Percentiles rank a stretch among this genome's conserved stretches.
These are phyloP conservation scores for Poeciliopsis infans DNA, from an alignment of 2,797 vertebrate genomes.

Conservation along the genomic window DNA sequence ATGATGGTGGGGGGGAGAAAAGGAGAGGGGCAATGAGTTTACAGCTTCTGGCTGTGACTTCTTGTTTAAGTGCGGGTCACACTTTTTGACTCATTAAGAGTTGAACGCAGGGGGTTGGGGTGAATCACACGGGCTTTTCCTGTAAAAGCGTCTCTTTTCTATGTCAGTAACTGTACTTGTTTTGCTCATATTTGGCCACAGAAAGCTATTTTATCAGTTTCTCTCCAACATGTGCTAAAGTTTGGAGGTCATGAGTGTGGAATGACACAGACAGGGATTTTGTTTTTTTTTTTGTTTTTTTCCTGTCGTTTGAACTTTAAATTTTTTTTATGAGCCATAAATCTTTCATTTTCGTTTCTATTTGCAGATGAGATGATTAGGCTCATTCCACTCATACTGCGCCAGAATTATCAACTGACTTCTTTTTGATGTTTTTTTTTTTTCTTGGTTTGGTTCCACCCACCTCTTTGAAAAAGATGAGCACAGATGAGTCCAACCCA, in stretches of 20 bases:
- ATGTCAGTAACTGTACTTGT: conserved; percentile 50
- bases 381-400: conserved; percentile 60
- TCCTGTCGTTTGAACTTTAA: conserved; percentile 71
- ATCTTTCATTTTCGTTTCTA: conserved; percentile 71
- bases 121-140: conserved; percentile 75
- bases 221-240: conserved; percentile 66
- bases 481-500: conserved; percentile 74
- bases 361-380: conserved; percentile 72
- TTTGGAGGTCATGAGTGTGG: conserved; percentile 67
- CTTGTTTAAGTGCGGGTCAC: conserved; percentile 80
- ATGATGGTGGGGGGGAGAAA: conserved; percentile 29
- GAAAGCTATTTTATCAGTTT: conserved; percentile 52
- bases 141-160: conserved; percentile 72
- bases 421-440: conserved; percentile 69
- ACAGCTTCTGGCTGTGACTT: conserved; percentile 80
- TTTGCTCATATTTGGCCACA: conserved; percentile 65
- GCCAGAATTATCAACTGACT: conserved; percentile 72
- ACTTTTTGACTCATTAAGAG: conserved; percentile 82
- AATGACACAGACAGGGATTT: conserved; percentile 74
- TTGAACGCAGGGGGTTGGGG: conserved; percentile 63
- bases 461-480: conserved; percentile 75
- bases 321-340: conserved; percentile 71
- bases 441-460: conserved; percentile 52
- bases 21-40: conserved; percentile 79
- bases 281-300: conserved; percentile 69